A percentile compares a stretch with the other conserved stretches of the same genome.
These are phyloP conservation scores for Ispidina picta DNA, from an alignment of 2,797 vertebrate genomes.

Conservation along the genomic window DNA sequence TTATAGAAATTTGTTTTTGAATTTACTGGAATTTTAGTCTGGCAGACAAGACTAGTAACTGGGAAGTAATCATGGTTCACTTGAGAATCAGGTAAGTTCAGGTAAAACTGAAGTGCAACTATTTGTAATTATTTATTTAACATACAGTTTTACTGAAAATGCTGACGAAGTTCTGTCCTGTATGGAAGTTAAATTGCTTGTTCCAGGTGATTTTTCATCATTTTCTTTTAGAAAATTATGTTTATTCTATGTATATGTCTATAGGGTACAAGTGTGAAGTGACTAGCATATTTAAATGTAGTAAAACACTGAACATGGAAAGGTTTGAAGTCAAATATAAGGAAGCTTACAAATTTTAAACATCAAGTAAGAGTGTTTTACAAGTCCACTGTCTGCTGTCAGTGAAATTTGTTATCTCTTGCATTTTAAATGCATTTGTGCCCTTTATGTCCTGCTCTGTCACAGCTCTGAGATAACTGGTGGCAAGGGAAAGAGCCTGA, in stretches of 20 bases:
- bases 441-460: constrained; percentile 11
- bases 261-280: background rate
- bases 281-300: background rate
- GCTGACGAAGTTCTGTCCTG: background rate
- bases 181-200: background rate
- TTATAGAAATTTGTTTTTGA: background rate
- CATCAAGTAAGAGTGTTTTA: background rate
- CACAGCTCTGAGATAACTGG: background rate
- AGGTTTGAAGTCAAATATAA: background rate
- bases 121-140: background rate
- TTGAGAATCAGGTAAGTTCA: background rate
- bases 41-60: background rate
- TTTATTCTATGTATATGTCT: background rate
- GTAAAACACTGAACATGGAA: background rate
- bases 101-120: background rate
- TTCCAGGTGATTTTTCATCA: background rate
- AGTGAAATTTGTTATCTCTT: background rate
- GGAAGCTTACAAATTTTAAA: background rate
- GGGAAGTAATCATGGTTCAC: background rate
- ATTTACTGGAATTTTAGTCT: background rate
- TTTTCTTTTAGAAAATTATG: background rate
- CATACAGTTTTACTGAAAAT: background rate
- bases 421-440: background rate
- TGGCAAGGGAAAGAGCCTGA: constrained; percentile 13
- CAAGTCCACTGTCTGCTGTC: background rate